Percentiles rank a stretch among this genome's conserved stretches.
Conservation (phyloP, 2,113 vertebrate genomes). For the Capreolus pygargus region DNA sequence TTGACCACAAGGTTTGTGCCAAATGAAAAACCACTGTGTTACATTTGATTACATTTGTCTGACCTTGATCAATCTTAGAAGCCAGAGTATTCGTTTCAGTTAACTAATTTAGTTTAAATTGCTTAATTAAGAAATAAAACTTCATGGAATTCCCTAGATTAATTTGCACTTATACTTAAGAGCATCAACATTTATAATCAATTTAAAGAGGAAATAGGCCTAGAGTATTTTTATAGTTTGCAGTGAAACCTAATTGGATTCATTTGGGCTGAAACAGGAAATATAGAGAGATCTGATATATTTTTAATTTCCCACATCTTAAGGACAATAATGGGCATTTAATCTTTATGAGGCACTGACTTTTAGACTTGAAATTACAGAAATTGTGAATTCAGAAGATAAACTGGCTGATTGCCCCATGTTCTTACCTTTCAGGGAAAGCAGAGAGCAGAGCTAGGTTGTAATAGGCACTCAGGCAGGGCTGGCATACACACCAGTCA, state of each 20-base stretch:
- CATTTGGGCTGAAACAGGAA: conserved; percentile 66
- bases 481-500: rapidly evolving
- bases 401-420: background rate
- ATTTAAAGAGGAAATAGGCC: conserved; percentile 71
- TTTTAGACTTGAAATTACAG: conserved; percentile 59
- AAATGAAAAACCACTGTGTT: conserved; percentile 58
- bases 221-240: conserved; percentile 64
- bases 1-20: conserved; percentile 38
- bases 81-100: conserved; percentile 64
- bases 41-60: conserved; percentile 71
- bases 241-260: conserved; percentile 70
- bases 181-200: conserved; percentile 75
- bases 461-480: background rate
- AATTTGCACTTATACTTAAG: conserved; percentile 74
- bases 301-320: conserved; percentile 72
- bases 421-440: background rate
- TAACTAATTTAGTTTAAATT: conserved; percentile 72
- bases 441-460: background rate
- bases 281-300: conserved; percentile 62
- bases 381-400: conserved; percentile 28
- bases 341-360: conserved; percentile 54
- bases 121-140: conserved; percentile 75
- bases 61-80: conserved; percentile 53
- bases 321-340: conserved; percentile 62
- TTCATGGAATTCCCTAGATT: conserved; percentile 69